phyloP scores from a whole-genome alignment of 2,797 vertebrate genomes.

The Hozukius guyotensis region DNA sequence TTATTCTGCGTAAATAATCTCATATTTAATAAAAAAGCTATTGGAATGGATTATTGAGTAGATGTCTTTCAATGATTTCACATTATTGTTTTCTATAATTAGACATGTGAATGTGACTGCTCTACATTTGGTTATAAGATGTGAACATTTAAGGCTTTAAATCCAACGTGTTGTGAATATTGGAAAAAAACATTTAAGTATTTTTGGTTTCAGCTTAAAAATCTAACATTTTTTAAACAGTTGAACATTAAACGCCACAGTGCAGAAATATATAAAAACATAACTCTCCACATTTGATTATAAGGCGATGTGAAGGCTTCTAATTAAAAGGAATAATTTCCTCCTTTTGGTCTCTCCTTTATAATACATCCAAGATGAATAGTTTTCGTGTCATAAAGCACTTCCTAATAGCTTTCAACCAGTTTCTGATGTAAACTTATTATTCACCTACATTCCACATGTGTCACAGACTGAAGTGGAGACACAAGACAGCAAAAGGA shows the following conservation, averaged over 20 bases:
- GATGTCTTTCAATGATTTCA: not conserved
- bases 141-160: not conserved
- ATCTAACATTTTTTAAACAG: not conserved
- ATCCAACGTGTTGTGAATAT: not conserved
- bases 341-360: slow-evolving; percentile 13
- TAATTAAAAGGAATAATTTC: slow-evolving; percentile 13
- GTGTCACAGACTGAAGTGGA: slow-evolving; percentile 35
- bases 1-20: not conserved
- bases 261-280: not conserved
- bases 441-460: slow-evolving; percentile 33
- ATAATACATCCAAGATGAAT: slow-evolving; percentile 8
- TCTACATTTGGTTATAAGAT: not conserved
- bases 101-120: not conserved
- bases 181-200: not conserved
- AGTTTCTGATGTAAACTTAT: slow-evolving; percentile 23
- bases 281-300: not conserved
- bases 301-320: not conserved
- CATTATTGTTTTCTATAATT: not conserved
- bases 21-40: not conserved
- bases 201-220: not conserved
- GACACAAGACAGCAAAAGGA: slow-evolving; percentile 31
- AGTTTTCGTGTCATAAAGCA: not conserved
- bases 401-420: slow-evolving; percentile 15
- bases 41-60: not conserved
- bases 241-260: not conserved